Base-by-base conservation (phyloP, 2,797 vertebrate species). In the Hapalemur alaotrensis region DNA sequence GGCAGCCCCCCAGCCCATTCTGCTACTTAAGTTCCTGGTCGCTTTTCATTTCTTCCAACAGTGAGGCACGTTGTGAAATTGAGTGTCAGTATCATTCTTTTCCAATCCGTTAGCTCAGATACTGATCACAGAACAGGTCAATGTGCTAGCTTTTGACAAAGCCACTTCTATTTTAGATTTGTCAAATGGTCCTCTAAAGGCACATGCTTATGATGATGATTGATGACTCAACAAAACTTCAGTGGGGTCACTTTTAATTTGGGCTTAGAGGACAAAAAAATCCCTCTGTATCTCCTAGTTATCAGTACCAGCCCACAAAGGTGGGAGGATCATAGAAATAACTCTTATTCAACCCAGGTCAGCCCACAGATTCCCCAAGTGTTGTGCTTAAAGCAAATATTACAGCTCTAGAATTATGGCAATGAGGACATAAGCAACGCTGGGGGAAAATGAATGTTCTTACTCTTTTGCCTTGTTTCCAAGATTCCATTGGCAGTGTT, bases 71-170 rank as follows among this genome's bases (percentile, higher is more conserved):
- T 52, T 91, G 87, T 81, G 84, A 95, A 96, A 93, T 48, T 96
- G 91, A 96, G 87, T 96, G 98, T 95, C 93, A 96, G 46, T 93
- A 96, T 82, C 93, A 91, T 95, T 90, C 82, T 94, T 80, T 97
- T 96, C 95, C 86, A 63, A 73, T 83, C 95, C 22, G 6, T 97
- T 95, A 96, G 87, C 92, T 95, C 81, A 61, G 86, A 92, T 89
- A 65, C 91, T 52, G 79, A 96, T 93, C 95, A 81, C 17, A 88
- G 76, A 90, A 88, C 69, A 59, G 95, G 67, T 86, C 76, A 78
- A 52, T n/a, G 70, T 69, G 75, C 61, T 76, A 43, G 95, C 79
- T 96, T 70, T 63, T 82, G 76, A 83, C 91, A 83, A 87, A 95
- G 80, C 23, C 75, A 50, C 94, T 95, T 93, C 88, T 84, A 80